Conservation (phyloP, 2,888 invertebrate genomes). For the Unio pictorum region DNA sequence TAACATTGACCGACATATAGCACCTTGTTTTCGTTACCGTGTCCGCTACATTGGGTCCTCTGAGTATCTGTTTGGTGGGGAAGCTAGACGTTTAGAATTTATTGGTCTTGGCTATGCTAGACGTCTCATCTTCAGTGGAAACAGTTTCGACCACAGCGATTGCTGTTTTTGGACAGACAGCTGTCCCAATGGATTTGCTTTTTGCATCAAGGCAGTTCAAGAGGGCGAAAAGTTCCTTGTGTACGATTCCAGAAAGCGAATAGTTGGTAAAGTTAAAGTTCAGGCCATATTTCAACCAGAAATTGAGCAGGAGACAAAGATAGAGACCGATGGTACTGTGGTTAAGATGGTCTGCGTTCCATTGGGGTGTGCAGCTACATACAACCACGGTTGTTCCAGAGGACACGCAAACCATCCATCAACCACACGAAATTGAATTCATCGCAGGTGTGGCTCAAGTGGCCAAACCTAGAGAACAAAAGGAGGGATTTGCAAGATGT, state of each 20-base stretch:
- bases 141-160: constrained; percentile 76
- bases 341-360: constrained; percentile 44
- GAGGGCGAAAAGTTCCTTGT: constrained; percentile 83
- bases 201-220: constrained; percentile 75
- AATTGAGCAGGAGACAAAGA: constrained; percentile 34
- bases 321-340: constrained; percentile 24
- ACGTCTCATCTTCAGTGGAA: constrained; percentile 81
- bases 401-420: constrained; percentile 29
- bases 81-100: constrained; percentile 78
- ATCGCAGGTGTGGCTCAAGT: constrained; percentile 45
- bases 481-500: constrained; percentile 32
- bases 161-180: constrained; percentile 88
- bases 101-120: constrained; percentile 84
- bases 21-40: constrained; percentile 83
- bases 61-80: constrained; percentile 79
- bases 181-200: constrained; percentile 81
- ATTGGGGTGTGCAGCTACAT: constrained; percentile 45
- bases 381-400: constrained; percentile 35
- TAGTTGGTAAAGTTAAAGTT: constrained; percentile 43
- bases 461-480: constrained; percentile 37
- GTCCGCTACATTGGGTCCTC: constrained; percentile 77
- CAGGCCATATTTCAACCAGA: constrained; percentile 40
- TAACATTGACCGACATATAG: constrained; percentile 81
- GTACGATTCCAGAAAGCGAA: constrained; percentile 68
- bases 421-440: constrained; percentile 36